Evolutionary conservation across 2,797 vertebrate species (phyloP).

Genomic region (Chromis chromis): DNA sequence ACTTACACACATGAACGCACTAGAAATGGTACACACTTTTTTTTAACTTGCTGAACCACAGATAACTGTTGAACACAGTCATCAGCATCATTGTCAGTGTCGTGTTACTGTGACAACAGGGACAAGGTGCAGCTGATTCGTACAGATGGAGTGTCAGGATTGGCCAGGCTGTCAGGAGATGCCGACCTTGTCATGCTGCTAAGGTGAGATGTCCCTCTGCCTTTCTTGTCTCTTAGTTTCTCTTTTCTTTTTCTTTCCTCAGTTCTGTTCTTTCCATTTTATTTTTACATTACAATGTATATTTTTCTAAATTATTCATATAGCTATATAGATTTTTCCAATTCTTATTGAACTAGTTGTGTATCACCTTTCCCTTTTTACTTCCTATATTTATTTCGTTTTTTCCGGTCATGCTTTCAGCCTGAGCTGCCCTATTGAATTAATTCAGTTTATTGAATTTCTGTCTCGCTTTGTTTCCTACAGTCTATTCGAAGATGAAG

Average conservation of each 20-base stretch:
- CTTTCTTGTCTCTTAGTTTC: background rate
- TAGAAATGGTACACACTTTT: background rate
- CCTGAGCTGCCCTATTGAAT: no score
- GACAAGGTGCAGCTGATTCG: slow-evolving; percentile 53
- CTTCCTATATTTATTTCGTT: no score
- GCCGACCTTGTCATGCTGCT: slow-evolving; percentile 44
- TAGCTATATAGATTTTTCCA: no score
- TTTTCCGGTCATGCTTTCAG: no score
- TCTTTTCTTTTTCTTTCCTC: background rate
- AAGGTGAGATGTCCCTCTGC: background rate
- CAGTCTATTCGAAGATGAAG: slow-evolving; percentile 98
- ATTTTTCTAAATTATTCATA: no score
- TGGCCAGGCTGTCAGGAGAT: slow-evolving; percentile 75
- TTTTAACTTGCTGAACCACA: no score
- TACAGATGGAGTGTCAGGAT: slow-evolving; percentile 76
- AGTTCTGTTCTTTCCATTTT: background rate
- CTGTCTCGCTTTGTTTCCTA: background rate
- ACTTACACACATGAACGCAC: no score
- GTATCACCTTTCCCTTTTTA: no score
- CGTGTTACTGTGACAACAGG: background rate
- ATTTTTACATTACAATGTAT: background rate
- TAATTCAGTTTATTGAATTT: background rate
- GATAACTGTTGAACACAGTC: no score
- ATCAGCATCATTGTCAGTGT: no score
- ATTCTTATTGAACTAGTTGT: no score